These are phyloP conservation scores for Ambastaia sidthimunki DNA, from an alignment of 2,797 vertebrate genomes.

Conservation along the genomic window DNA sequence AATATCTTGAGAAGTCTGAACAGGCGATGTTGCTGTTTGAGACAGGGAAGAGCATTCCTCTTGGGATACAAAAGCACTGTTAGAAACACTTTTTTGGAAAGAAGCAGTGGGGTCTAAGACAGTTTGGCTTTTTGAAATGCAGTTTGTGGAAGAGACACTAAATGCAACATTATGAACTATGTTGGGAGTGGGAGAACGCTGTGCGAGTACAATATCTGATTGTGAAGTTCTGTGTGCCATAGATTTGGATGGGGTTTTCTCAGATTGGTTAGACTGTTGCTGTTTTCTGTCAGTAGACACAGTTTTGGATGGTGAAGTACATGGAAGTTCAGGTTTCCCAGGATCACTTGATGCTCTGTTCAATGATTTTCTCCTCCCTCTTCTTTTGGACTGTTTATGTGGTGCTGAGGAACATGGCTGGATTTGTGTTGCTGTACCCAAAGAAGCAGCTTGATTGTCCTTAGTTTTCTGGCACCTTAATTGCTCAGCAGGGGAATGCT, in stretches of 20 bases:
- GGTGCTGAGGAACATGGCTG: conserved; percentile 64
- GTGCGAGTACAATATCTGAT: background rate
- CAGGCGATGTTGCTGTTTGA: conserved; percentile 18
- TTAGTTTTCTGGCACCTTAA: conserved; percentile 28
- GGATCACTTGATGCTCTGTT: conserved; percentile 77
- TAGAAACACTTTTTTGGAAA: conserved; percentile 52
- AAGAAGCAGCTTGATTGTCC: conserved; percentile 37
- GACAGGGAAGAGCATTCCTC: conserved; percentile 61
- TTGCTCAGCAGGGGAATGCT: conserved; percentile 8
- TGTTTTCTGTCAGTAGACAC: conserved; percentile 62
- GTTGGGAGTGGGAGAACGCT: conserved; percentile 3
- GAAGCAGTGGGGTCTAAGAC: conserved; percentile 54
- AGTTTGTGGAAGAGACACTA: conserved; percentile 5
- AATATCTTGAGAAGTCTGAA: background rate
- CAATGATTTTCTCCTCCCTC: conserved; percentile 73
- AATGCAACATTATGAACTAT: background rate
- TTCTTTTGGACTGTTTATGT: conserved; percentile 70
- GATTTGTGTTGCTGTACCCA: conserved; percentile 56
- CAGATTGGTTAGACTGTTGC: background rate
- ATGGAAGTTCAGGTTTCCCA: conserved; percentile 65
- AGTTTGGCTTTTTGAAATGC: conserved; percentile 47
- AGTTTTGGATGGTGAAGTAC: conserved; percentile 49
- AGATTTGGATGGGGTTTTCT: conserved; percentile 68
- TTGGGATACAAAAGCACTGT: conserved; percentile 60
- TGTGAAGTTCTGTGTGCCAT: background rate